Conservation (phyloP, 2,113 vertebrate species). For the Herpailurus yagouaroundi region DNA sequence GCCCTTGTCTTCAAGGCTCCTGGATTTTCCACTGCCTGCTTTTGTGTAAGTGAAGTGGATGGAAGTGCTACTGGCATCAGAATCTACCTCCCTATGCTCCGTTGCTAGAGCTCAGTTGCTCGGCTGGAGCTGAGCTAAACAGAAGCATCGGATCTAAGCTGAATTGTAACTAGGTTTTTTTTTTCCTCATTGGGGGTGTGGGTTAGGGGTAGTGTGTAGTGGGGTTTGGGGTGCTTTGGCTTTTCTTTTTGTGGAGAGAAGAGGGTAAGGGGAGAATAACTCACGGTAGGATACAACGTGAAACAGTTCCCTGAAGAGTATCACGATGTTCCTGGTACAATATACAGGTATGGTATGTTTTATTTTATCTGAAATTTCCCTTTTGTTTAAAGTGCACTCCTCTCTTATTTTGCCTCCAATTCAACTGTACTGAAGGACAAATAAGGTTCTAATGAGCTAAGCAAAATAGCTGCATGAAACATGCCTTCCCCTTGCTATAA, state of each 20-base stretch:
- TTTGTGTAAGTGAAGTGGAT: constrained; percentile 70
- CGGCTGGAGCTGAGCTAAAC: constrained; percentile 58
- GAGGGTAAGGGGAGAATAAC: constrained; percentile 70
- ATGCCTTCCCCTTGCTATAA: constrained; percentile 44
- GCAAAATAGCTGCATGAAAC: not conserved
- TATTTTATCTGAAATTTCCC: constrained; percentile 64
- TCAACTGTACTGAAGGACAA: constrained; percentile 55
- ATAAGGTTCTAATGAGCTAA: constrained; percentile 20
- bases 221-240: constrained; percentile 57
- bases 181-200: not conserved
- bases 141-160: constrained; percentile 71
- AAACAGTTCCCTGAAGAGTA: constrained; percentile 68
- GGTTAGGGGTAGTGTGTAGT: constrained; percentile 69
- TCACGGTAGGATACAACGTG: constrained; percentile 73
- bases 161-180: constrained; percentile 39
- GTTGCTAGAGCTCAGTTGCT: constrained; percentile 75
- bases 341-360: constrained; percentile 82
- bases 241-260: constrained; percentile 70
- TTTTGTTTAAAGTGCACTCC: constrained; percentile 36
- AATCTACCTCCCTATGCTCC: constrained; percentile 72
- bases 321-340: constrained; percentile 85
- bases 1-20: constrained; percentile 74
- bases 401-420: constrained; percentile 47
- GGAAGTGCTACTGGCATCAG: constrained; percentile 60
- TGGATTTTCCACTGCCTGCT: constrained; percentile 77